Conservation (phyloP, 2,888 invertebrate species). For the Diploptera punctata region DNA sequence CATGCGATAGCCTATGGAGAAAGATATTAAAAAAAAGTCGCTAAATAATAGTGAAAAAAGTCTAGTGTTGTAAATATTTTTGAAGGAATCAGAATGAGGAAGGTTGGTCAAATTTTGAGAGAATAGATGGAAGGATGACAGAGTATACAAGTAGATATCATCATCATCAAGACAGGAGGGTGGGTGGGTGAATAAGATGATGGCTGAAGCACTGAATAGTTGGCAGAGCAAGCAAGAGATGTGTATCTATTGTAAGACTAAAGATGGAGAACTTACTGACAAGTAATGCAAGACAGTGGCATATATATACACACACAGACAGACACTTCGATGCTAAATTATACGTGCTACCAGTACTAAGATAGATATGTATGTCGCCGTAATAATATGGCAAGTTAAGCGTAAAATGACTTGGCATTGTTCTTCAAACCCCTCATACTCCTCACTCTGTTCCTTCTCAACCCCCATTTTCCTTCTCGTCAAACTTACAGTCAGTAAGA, state of each 20-base stretch:
- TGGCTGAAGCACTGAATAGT: conserved; percentile 9
- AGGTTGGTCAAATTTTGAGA: conserved; percentile 2
- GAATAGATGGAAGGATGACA: neutral
- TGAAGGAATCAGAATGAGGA: too few species aligned
- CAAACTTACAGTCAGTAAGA: conserved; percentile 26
- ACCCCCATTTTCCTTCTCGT: neutral
- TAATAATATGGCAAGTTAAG: conserved; percentile 33
- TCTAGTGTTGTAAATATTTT: too few species aligned
- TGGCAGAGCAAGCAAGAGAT: neutral
- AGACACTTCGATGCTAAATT: conserved; percentile 31
- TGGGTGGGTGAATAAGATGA: conserved; percentile 5
- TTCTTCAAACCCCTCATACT: conserved; percentile 20
- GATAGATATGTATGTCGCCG: conserved; percentile 29
- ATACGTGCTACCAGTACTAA: conserved; percentile 13
- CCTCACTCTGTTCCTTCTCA: neutral
- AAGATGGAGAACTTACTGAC: conserved; percentile 25
- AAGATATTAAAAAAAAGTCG: too few species aligned
- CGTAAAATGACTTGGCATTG: conserved; percentile 40
- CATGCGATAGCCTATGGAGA: too few species aligned
- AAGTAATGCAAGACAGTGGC: conserved; percentile 26
- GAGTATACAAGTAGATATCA: neutral
- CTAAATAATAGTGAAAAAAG: too few species aligned
- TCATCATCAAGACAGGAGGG: conserved; percentile 3
- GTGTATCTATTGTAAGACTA: conserved; percentile 19
- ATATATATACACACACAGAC: neutral